Conservation (phyloP, 2,113 vertebrate genomes). For the Nesospiza acunhae region DNA sequence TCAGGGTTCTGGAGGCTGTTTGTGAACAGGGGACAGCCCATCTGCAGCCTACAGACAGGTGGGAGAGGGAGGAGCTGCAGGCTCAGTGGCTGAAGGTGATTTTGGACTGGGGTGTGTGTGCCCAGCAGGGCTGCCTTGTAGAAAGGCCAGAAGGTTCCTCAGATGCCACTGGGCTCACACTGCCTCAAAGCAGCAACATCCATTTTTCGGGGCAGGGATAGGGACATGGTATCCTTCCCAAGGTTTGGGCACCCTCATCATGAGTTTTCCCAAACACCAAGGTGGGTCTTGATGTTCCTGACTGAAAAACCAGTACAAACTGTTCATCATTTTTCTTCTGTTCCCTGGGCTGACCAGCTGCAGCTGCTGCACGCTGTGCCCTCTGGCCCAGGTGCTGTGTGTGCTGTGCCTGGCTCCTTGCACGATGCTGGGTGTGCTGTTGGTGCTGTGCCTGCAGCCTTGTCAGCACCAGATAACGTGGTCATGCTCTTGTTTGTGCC, state of each 20-base stretch:
- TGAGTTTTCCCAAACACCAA: neutral
- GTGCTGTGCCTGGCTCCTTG: neutral
- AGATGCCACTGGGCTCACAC: neutral
- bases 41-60: neutral
- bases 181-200: neutral
- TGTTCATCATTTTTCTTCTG: neutral
- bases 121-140: neutral
- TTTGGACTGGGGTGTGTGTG: neutral
- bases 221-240: neutral
- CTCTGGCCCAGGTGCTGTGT: neutral
- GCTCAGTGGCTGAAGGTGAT: fast-evolving
- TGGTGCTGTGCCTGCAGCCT: neutral
- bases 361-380: fast-evolving
- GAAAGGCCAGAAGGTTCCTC: neutral
- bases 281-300: neutral
- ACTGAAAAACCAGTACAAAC: neutral
- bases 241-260: neutral
- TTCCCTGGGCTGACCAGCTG: neutral
- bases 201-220: neutral
- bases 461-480: neutral
- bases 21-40: neutral
- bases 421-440: neutral
- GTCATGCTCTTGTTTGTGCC: neutral
- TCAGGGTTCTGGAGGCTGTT: neutral
- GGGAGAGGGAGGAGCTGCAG: neutral